These are phyloP conservation scores for Varanus salvator DNA, from an alignment of 2,113 vertebrate species.

Conservation along the genomic window DNA sequence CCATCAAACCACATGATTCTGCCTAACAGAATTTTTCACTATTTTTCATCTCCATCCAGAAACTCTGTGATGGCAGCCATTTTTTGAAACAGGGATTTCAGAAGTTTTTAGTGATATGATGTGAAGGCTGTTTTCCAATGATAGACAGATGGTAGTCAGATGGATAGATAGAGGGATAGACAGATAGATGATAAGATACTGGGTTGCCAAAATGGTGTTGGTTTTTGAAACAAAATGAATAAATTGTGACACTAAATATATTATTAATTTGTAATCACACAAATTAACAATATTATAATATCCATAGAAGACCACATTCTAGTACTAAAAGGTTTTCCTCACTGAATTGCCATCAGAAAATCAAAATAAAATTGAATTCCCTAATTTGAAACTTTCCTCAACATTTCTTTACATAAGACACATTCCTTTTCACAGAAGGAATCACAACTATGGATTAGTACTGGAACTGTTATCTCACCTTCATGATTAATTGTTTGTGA, in stretches of 20 bases:
- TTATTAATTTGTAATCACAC: too few species aligned
- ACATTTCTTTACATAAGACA: background rate
- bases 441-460: constrained; percentile 6
- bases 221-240: too few species aligned
- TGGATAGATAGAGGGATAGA: too few species aligned
- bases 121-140: too few species aligned
- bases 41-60: background rate
- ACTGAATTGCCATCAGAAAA: background rate
- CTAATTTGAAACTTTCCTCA: background rate
- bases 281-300: background rate
- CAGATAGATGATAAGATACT: too few species aligned
- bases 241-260: too few species aligned
- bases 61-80: too few species aligned
- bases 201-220: too few species aligned
- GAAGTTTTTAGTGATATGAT: too few species aligned
- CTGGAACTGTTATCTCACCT: constrained; percentile 18
- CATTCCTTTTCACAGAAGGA: constrained; percentile 2
- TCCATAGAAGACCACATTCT: background rate
- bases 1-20: background rate
- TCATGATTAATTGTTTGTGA: constrained; percentile 22
- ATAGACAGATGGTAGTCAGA: too few species aligned
- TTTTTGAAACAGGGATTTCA: too few species aligned
- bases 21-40: background rate
- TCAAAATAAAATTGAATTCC: background rate
- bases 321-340: background rate